Percentiles rank a stretch among this genome's conserved stretches.
These are phyloP conservation scores for Microdon myrmicae DNA, from an alignment of 2,888 invertebrate genomes.

Conservation along the genomic window DNA sequence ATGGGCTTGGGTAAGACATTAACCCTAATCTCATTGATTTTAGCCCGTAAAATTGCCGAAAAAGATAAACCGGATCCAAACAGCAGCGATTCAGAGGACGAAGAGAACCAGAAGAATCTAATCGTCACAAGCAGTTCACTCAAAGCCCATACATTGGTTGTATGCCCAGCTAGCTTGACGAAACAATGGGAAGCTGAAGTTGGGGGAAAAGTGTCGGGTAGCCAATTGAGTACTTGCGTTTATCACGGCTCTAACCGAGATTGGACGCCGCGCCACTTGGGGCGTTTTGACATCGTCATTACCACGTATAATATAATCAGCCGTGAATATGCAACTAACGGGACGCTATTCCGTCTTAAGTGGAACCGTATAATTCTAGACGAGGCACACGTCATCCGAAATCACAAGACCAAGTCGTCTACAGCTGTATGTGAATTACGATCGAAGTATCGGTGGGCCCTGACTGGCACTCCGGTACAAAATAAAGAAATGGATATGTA, in stretches of 20 bases:
- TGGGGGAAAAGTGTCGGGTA: conserved; percentile 71
- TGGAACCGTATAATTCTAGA: conserved; percentile 92
- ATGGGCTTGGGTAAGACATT: conserved; percentile 71
- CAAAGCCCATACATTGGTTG: conserved; percentile 82
- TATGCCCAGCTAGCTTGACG: conserved; percentile 91
- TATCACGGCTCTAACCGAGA: conserved; percentile 87
- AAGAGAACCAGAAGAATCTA: conserved; percentile 42
- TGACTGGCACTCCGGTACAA: conserved; percentile 96
- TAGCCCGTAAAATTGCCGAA: conserved; percentile 69
- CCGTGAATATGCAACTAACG: conserved; percentile 71
- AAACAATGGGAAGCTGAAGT: conserved; percentile 92
- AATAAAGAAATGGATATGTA: conserved; percentile 89
- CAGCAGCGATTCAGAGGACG: conserved; percentile 51
- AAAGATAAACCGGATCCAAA: conserved; percentile 60
- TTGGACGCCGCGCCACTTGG: conserved; percentile 71
- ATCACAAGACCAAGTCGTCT: conserved; percentile 82
- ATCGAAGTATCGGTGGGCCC: conserved; percentile 77
- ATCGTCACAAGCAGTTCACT: too few relatives aligned
- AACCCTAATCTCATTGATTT: conserved; percentile 81
- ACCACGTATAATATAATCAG: conserved; percentile 86
- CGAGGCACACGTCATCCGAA: conserved; percentile 93
- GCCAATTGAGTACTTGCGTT: conserved; percentile 73
- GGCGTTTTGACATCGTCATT: conserved; percentile 82
- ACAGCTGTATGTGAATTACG: conserved; percentile 72
- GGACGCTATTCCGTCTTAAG: conserved; percentile 74